Base-by-base conservation (phyloP, 2,113 vertebrate genomes). In the Serinus canaria region DNA sequence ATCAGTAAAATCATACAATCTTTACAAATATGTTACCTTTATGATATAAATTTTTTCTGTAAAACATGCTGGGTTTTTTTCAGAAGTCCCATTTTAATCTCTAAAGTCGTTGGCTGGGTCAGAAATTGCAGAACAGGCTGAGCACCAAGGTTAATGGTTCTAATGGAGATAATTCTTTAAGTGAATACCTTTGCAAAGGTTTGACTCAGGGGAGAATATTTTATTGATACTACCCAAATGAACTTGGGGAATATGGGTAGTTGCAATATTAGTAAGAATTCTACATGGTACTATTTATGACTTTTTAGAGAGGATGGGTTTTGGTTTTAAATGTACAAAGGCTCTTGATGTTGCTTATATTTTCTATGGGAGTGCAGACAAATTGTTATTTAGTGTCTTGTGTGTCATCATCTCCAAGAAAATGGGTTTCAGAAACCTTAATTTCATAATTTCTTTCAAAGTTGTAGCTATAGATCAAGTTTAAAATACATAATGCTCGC, bases 211-310 rank as follows among this genome's bases (percentile, higher is more conserved):
- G 83, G 94, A 88, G 43, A 72, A 63, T 83, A 33, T 95, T 84
- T 94, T 92, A 93, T 93, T 94, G 86, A 60, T 73, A 67, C 72
- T 96, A 46, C 58, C 58, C 7, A 1, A 78, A 31, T 88, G 80
- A 95, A 95, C 70, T 77, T 66, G 76, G 78, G 67, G 86, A 95
- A 85, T 95, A 69, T 66, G 52, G 15, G 75, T 89, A 93, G 70
- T 66, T 97, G 75, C 27, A 89, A 50, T 87, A 95, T 94, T 92
- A 95, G 94, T 70, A 66, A 90, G 75, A 94, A 88, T 95, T 87
- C 94, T 95, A 89, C 37, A 30, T 58, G 73, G 87, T 64, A 55
- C 87, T 95, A 75, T 89, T 89, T 87, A 82, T 76, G 87, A 60
- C 66, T 89, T 93, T 68, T 78, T 87, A 94, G 87, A 79, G 69